Conservation (phyloP, 1,140 invertebrate genomes). For the Ceratina calcarata region DNA sequence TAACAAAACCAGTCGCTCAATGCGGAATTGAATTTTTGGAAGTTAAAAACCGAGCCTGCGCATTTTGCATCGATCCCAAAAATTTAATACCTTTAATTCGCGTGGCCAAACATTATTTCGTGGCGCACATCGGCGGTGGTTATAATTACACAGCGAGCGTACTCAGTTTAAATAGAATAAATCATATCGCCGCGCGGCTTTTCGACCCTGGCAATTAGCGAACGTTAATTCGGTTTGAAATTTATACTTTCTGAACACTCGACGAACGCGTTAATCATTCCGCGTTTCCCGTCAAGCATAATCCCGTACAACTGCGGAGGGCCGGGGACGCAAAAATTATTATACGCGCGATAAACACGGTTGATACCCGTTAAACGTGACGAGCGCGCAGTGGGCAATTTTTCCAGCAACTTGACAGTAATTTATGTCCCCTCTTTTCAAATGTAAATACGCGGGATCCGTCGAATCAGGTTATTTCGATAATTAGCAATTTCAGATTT, state of each 20-base stretch:
- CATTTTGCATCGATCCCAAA: not conserved
- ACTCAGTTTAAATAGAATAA: conserved; percentile 2
- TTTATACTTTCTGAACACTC: not conserved
- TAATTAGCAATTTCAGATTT: no score
- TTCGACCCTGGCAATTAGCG: not conserved
- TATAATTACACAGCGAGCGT: not conserved
- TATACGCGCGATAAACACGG: not conserved
- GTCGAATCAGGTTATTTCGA: no score
- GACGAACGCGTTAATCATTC: not conserved
- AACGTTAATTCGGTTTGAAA: conserved; percentile 5
- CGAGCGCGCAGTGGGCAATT: not conserved
- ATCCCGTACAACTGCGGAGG: not conserved
- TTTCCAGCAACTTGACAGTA: not conserved
- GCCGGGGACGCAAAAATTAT: no score
- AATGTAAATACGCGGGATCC: not conserved
- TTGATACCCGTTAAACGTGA: not conserved
- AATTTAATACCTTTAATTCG: not conserved
- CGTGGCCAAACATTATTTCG: not conserved
- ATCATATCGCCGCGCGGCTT: not conserved
- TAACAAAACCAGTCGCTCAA: no score
- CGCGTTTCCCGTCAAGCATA: not conserved
- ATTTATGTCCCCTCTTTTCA: not conserved
- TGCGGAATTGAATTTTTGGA: no score
- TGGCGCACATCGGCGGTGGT: not conserved
- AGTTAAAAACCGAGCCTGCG: no score